Conservation (phyloP, 2,113 vertebrate species). For the Empidonax traillii region DNA sequence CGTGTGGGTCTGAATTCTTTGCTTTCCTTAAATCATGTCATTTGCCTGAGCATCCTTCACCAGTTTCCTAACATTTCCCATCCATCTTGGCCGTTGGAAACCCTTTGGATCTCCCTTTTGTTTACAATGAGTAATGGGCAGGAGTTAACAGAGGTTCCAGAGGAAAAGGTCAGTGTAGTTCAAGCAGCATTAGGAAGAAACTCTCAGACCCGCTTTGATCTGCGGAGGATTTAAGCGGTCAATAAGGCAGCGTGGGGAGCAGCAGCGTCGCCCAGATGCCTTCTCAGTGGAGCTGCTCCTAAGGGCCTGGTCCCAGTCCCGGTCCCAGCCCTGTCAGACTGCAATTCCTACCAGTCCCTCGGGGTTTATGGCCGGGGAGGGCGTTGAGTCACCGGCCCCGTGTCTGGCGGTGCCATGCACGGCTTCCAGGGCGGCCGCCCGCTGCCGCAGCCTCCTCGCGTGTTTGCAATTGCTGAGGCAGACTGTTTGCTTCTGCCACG, state of each 20-base stretch:
- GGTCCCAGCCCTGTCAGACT: not conserved
- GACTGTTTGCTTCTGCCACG: constrained; percentile 56
- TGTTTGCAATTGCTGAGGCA: constrained; percentile 45
- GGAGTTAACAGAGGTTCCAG: constrained; percentile 20
- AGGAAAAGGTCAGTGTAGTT: constrained; percentile 27
- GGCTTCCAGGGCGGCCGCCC: not conserved
- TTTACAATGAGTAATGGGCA: constrained; percentile 51
- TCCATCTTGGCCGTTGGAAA: constrained; percentile 50
- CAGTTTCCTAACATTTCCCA: constrained; percentile 56
- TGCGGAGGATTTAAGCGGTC: constrained; percentile 36
- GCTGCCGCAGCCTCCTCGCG: not conserved
- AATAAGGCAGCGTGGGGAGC: constrained; percentile 6
- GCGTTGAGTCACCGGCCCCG: constrained; percentile 29
- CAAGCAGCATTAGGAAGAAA: constrained; percentile 32
- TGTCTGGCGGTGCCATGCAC: constrained; percentile 59
- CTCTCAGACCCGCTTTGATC: constrained; percentile 45
- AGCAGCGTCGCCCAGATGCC: not conserved
- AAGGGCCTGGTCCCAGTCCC: not conserved
- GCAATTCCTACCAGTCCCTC: not conserved
- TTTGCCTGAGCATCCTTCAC: constrained; percentile 53
- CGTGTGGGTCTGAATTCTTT: not conserved
- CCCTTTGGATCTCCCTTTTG: constrained; percentile 63
- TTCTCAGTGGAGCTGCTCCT: not conserved
- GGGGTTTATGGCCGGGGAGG: constrained; percentile 42
- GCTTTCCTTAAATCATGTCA: constrained; percentile 52